Conservation (phyloP, 2,113 vertebrate species). For the Macaca nemestrina region DNA sequence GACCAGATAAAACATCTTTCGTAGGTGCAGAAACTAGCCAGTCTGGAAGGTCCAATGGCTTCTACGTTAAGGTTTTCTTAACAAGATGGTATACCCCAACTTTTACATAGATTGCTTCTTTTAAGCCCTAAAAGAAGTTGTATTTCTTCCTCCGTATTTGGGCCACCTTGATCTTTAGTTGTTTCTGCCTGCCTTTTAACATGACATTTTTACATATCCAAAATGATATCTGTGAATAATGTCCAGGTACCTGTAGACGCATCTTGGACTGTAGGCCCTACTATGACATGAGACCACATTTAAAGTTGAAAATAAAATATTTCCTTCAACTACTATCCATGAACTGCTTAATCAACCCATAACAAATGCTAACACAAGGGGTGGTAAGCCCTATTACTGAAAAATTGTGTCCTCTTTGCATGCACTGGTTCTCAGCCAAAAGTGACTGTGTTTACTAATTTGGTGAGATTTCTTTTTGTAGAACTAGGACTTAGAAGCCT, state of each 20-base stretch:
- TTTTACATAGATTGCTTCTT: not conserved
- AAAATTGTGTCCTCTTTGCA: not conserved
- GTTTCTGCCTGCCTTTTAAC: not conserved
- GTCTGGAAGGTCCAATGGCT: not conserved
- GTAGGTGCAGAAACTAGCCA: not conserved
- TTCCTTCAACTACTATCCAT: not conserved
- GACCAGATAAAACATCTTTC: not conserved
- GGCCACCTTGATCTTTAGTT: not conserved
- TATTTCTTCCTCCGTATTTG: not conserved
- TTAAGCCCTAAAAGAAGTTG: not conserved
- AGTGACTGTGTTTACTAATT: not conserved
- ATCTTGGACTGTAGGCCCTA: not conserved
- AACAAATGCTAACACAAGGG: not conserved
- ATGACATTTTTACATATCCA: not conserved
- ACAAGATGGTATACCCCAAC: not conserved
- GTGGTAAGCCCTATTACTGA: not conserved
- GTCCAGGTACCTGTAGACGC: not conserved
- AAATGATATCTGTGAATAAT: not conserved
- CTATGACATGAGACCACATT: not conserved
- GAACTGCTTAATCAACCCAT: not conserved
- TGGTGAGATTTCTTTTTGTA: not conserved
- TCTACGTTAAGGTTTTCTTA: not conserved
- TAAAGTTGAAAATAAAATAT: conserved; percentile 15
- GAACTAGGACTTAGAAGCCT: not conserved
- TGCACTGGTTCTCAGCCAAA: not conserved